A percentile compares a stretch with the other conserved stretches of the same genome.
Evolutionary conservation across 2,888 invertebrate genomes (phyloP).

Genomic region (Lithophane ornitopus): DNA sequence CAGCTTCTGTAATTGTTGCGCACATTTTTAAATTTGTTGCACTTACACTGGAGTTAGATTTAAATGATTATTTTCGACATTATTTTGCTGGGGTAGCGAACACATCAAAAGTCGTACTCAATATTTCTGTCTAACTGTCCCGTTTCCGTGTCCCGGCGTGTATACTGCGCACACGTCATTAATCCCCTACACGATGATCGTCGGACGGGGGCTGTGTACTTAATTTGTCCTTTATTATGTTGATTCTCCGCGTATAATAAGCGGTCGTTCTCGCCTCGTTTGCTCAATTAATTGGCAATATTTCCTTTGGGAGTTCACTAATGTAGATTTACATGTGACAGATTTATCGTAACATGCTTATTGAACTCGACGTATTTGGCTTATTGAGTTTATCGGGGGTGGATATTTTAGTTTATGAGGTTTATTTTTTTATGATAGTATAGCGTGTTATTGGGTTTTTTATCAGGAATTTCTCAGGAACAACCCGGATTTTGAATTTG

Average conservation of each 20-base stretch:
- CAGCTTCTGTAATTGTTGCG: too few relatives aligned
- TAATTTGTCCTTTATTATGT: conserved; percentile 83
- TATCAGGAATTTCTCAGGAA: too few relatives aligned
- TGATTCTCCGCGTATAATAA: conserved; percentile 71
- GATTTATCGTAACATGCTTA: conserved; percentile 57
- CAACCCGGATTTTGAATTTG: too few relatives aligned
- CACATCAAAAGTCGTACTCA: not conserved
- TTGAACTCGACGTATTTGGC: conserved; percentile 35
- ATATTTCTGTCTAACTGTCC: not conserved
- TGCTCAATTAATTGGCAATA: conserved; percentile 81
- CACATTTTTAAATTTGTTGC: too few relatives aligned
- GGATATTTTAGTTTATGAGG: not conserved
- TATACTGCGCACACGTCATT: conserved; percentile 72
- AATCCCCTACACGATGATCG: conserved; percentile 74
- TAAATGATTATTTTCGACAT: too few relatives aligned
- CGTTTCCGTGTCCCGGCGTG: conserved; percentile 58
- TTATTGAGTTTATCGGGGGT: conserved; percentile 47
- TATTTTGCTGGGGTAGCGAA: too few relatives aligned
- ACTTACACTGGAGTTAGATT: too few relatives aligned
- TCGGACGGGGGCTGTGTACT: conserved; percentile 74
- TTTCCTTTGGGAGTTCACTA: conserved; percentile 77
- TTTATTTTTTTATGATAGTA: not conserved
- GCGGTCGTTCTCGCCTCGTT: conserved; percentile 78
- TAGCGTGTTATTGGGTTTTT: too few relatives aligned
- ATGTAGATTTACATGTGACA: conserved; percentile 68